Base-by-base conservation (phyloP, 2,797 vertebrate genomes). In the Alca torda region DNA sequence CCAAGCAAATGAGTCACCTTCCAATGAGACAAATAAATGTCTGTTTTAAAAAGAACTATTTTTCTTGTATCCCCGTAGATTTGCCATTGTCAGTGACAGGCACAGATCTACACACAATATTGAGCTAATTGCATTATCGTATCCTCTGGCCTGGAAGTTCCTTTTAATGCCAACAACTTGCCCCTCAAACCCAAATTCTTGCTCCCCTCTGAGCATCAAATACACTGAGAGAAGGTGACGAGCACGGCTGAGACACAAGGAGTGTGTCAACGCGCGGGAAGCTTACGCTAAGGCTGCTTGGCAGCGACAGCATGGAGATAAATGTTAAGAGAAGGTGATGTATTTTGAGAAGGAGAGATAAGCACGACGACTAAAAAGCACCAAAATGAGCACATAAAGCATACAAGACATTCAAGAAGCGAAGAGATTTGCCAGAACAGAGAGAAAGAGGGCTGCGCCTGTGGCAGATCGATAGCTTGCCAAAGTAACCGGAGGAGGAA, bases 361-460 rank as follows among this genome's bases (percentile, higher is more conserved):
- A 89, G 73, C 75, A 61, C 45, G 87, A 57, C 48, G 35, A 83
- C 51, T 87, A 63, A 92, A 77, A 87, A 89, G 64, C 74, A 90
- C 78, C 56, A 67, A 91, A 94, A 93, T 60, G 90, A 90, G 54
- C 51, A 82, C 67, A 87, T 63, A 93, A 87, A 87, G 75, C 48
- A 35, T 30, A 75, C 20, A 37, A 95, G 89, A 85, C 48, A 56
- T 85, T 70, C 8, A 19, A 94, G 87, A 76, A 93, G 59, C 3
- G 8, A 88, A 90, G 50, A 87, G 56, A 35, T 50, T 89, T 91
- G 87, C 85, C 57, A 81, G 82, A 85, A 91, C 1, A 70, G 35
- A 92, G 79, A 86, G 67, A 82, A 76, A 87, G 57, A 89, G 30
- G 31, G 54, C 48, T 92, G 86, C 35, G 96, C 89, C 84, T 69